phyloP scores from a whole-genome alignment of 2,888 invertebrate genomes.

The Cantharis rustica region DNA sequence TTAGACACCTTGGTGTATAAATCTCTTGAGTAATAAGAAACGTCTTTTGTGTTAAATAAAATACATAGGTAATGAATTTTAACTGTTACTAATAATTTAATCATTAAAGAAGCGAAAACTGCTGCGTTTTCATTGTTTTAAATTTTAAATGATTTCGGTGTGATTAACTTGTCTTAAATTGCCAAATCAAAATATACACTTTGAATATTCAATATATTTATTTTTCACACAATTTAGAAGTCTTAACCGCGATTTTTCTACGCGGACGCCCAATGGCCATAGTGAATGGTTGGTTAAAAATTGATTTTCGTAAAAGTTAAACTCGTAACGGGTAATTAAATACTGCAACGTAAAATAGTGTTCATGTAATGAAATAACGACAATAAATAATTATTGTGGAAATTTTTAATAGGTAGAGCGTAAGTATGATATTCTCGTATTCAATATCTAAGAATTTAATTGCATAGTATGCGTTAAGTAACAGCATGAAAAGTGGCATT shows the following conservation, averaged over 20 bases:
- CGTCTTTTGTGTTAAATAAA: not conserved
- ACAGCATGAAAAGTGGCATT: conserved; percentile 16
- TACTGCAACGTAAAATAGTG: not conserved
- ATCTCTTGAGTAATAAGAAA: not conserved
- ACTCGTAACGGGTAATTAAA: not conserved
- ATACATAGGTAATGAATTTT: not conserved
- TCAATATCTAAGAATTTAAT: conserved; percentile 3
- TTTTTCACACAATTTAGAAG: no score
- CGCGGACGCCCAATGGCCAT: no score
- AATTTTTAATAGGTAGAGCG: not conserved
- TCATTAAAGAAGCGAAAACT: not conserved
- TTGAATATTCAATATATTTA: not conserved
- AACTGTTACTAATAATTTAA: not conserved
- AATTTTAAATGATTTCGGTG: not conserved
- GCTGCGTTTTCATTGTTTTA: not conserved
- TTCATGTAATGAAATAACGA: not conserved
- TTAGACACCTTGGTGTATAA: not conserved
- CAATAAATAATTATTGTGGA: not conserved
- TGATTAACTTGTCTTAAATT: not conserved
- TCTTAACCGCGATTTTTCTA: no score
- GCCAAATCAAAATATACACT: not conserved
- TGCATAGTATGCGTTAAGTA: not conserved
- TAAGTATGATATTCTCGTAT: not conserved
- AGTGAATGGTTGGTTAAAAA: no score
- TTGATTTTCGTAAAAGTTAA: not conserved